Evolutionary conservation across 2,888 invertebrate species (phyloP).

Genomic region (Cryptocephalus moraei): DNA sequence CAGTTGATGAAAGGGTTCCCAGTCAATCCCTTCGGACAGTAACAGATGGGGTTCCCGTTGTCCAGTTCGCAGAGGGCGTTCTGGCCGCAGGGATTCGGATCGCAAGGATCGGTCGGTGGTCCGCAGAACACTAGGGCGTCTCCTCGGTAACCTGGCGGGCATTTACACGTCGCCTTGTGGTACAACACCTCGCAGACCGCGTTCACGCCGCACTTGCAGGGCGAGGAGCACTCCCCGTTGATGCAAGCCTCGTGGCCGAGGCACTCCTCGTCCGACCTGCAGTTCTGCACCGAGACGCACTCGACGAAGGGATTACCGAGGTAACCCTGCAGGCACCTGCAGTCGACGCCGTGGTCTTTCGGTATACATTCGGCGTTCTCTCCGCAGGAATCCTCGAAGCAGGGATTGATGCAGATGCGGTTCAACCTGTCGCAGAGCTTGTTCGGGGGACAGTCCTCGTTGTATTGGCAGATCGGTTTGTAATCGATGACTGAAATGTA

Average conservation of each 20-base stretch:
- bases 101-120: conserved; percentile 67
- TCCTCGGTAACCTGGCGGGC: conserved; percentile 71
- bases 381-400: conserved; percentile 69
- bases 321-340: conserved; percentile 62
- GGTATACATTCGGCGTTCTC: conserved; percentile 72
- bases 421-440: conserved; percentile 77
- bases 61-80: conserved; percentile 78
- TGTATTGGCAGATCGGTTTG: conserved; percentile 70
- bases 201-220: conserved; percentile 68
- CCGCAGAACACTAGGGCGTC: conserved; percentile 63
- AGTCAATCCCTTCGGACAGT: conserved; percentile 79
- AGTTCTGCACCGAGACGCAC: conserved; percentile 61
- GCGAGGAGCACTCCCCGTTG: conserved; percentile 65
- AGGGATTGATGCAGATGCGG: conserved; percentile 74
- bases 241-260: conserved; percentile 65
- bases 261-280: conserved; percentile 63
- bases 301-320: conserved; percentile 68
- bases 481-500: conserved; percentile 24
- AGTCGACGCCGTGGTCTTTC: conserved; percentile 64
- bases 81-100: conserved; percentile 78
- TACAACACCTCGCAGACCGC: conserved; percentile 74
- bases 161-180: conserved; percentile 72
- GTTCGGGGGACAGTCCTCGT: conserved; percentile 83
- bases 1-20: conserved; percentile 86
- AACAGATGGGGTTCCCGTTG: conserved; percentile 78